These are phyloP conservation scores for Trachythela sp. DNA, from an alignment of 64 coral and sea anemone species.

Conservation along the genomic window DNA sequence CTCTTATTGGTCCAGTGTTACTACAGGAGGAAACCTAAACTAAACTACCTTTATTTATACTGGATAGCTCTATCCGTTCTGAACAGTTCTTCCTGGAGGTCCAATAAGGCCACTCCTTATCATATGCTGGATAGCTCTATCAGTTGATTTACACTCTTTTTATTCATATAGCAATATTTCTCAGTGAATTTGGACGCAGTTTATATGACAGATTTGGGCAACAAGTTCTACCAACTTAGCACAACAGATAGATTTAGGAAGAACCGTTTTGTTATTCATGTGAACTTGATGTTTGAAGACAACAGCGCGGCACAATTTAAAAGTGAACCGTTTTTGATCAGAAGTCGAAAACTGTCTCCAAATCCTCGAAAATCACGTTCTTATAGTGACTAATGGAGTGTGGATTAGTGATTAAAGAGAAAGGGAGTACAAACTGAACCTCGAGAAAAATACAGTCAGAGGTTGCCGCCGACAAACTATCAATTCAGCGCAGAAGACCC, in stretches of 20 bases:
- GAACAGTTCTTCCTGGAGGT: no score
- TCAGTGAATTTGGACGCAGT: conserved; percentile 6
- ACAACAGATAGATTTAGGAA: background rate
- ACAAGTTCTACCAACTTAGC: background rate
- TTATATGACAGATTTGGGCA: background rate
- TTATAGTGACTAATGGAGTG: background rate
- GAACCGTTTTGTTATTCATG: background rate
- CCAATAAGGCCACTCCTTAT: no score
- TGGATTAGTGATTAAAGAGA: background rate
- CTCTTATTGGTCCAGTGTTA: no score
- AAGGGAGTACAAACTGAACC: no score
- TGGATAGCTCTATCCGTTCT: no score
- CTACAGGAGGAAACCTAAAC: no score
- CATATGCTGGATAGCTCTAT: no score
- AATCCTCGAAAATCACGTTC: background rate
- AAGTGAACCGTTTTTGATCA: conserved; percentile 7
- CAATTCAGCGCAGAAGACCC: no score
- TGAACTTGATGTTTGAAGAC: background rate
- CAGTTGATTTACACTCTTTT: background rate
- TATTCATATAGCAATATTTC: conserved; percentile 6
- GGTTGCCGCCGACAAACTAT: no score
- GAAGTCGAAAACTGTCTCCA: background rate
- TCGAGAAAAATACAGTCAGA: no score
- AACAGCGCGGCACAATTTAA: background rate
- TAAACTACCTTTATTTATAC: background rate